A percentile compares a stretch with the other conserved stretches of the same genome.
These are phyloP conservation scores for Hoplodrina ambigua DNA, from an alignment of 2,888 invertebrate genomes.

Conservation along the genomic window DNA sequence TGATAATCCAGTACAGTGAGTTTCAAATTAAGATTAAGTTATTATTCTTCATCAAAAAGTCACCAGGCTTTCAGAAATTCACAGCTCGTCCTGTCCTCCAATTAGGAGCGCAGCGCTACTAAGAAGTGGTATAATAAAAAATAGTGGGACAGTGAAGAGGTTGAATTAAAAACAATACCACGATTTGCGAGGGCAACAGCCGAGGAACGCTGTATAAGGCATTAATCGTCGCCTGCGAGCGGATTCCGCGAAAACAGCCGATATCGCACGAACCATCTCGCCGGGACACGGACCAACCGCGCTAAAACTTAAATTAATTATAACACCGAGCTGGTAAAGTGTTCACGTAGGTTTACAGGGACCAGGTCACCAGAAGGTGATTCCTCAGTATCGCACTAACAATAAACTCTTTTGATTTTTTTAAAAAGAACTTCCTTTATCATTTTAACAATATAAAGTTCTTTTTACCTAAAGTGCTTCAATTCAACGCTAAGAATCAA, in stretches of 20 bases:
- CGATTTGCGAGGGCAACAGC: slow-evolving; percentile 66
- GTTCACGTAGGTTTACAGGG: slow-evolving; percentile 18
- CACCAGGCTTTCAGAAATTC: slow-evolving; percentile 52
- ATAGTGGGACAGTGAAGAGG: slow-evolving; percentile 53
- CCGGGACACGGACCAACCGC: slow-evolving; percentile 49
- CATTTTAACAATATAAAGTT: too few species aligned
- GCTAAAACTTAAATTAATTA: slow-evolving; percentile 63
- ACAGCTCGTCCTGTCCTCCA: slow-evolving; percentile 52
- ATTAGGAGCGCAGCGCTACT: slow-evolving; percentile 70
- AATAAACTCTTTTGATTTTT: not conserved
- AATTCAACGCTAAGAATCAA: not conserved
- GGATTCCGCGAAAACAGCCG: slow-evolving; percentile 67
- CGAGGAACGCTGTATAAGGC: slow-evolving; percentile 65
- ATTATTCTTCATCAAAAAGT: slow-evolving; percentile 9
- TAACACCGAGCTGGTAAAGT: slow-evolving; percentile 24
- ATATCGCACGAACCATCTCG: slow-evolving; percentile 68
- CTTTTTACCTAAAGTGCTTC: too few species aligned
- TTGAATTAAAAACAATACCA: slow-evolving; percentile 68
- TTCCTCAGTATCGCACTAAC: not conserved
- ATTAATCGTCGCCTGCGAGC: slow-evolving; percentile 70
- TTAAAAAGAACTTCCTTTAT: too few species aligned
- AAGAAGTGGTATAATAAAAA: slow-evolving; percentile 66
- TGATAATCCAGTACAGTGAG: not conserved
- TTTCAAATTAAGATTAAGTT: slow-evolving; percentile 4
- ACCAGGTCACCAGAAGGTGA: not conserved